Evolutionary conservation across 2,888 invertebrate genomes (phyloP).

Genomic region (Erynnis tages): DNA sequence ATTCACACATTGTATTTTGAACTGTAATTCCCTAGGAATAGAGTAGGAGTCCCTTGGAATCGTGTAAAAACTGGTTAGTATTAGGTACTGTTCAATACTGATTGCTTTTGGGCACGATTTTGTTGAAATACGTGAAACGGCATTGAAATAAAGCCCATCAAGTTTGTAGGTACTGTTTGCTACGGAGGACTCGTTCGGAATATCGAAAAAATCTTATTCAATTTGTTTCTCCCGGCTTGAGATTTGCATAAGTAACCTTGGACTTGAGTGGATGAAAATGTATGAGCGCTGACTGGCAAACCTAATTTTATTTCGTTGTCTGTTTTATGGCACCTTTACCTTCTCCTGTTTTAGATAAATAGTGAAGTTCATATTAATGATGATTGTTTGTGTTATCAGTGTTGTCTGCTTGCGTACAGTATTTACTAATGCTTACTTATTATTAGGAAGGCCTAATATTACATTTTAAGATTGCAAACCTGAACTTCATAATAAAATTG

Average conservation of each 20-base stretch:
- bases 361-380: too few relatives aligned
- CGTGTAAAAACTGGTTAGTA: too few relatives aligned
- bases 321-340: too few relatives aligned
- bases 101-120: constrained; percentile 18
- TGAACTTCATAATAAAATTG: too few relatives aligned
- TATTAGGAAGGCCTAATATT: too few relatives aligned
- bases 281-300: not conserved
- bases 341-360: too few relatives aligned
- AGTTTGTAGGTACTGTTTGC: constrained; percentile 9
- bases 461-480: too few relatives aligned
- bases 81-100: not conserved
- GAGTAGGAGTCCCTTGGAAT: too few relatives aligned
- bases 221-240: constrained; percentile 26
- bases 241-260: constrained; percentile 16
- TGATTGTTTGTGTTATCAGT: too few relatives aligned
- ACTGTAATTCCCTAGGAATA: not conserved
- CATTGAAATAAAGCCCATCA: constrained; percentile 21
- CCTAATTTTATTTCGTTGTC: not conserved
- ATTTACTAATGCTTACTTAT: too few relatives aligned
- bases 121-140: constrained; percentile 21
- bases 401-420: too few relatives aligned
- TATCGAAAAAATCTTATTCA: constrained; percentile 28
- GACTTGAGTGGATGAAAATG: constrained; percentile 7
- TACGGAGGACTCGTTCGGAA: constrained; percentile 2
- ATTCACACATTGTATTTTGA: not conserved